These are phyloP conservation scores for Arbacia lixula DNA, from an alignment of 53 echinoderm and acorn worm genomes.

Conservation along the genomic window DNA sequence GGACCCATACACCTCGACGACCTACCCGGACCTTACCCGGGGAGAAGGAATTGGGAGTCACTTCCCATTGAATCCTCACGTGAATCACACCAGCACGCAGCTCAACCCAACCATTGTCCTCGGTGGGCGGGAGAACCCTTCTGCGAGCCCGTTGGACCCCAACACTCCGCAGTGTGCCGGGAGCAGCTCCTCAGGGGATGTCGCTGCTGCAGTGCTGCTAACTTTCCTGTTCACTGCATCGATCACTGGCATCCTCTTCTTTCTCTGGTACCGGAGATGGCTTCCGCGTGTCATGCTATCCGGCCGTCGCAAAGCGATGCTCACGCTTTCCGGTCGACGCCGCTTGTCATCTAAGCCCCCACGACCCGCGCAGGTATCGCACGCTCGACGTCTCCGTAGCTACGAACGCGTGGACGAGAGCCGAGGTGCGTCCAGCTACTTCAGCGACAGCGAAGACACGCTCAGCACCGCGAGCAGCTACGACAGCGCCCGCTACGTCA, in stretches of 20 bases:
- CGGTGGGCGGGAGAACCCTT: background rate
- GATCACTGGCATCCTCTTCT: slow-evolving; percentile 58
- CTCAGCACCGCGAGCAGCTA: slow-evolving; percentile 69
- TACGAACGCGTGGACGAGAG: slow-evolving; percentile 81
- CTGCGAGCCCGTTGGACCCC: background rate
- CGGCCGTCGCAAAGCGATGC: slow-evolving; percentile 52
- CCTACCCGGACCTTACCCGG: background rate
- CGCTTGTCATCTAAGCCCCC: slow-evolving; percentile 59
- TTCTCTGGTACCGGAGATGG: slow-evolving; percentile 74
- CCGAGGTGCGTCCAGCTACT: slow-evolving; percentile 66
- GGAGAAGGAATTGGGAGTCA: background rate
- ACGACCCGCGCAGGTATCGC: slow-evolving; percentile 52
- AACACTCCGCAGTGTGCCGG: slow-evolving; percentile 26
- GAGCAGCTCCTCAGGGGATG: slow-evolving; percentile 45
- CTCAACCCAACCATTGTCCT: slow-evolving; percentile 46
- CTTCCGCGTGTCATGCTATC: slow-evolving; percentile 55
- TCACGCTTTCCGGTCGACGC: slow-evolving; percentile 52
- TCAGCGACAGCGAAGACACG: slow-evolving; percentile 71
- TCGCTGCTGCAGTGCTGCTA: slow-evolving; percentile 64
- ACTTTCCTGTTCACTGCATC: slow-evolving; percentile 77
- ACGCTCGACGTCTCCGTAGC: slow-evolving; percentile 55
- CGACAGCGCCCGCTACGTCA: slow-evolving; percentile 81
- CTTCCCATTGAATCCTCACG: slow-evolving; percentile 3
- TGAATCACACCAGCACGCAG: slow-evolving; percentile 45
- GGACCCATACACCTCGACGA: slow-evolving; percentile 14